A percentile compares a stretch with the other conserved stretches of the same genome.
Evolutionary conservation across 2,113 vertebrate species (phyloP).

Genomic region (Cavia aperea): DNA sequence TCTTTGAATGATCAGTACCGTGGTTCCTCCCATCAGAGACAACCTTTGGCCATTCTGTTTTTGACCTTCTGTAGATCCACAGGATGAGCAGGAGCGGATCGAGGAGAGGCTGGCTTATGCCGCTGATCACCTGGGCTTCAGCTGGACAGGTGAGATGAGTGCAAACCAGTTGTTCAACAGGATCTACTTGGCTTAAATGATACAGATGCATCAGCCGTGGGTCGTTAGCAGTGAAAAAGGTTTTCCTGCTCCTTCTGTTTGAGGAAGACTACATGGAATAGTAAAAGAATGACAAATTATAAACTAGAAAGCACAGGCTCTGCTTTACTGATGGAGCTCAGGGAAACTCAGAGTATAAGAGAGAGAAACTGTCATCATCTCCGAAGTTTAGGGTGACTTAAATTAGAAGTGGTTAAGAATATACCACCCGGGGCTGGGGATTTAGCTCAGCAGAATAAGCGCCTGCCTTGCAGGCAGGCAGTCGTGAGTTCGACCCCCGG

Average conservation of each 20-base stretch:
- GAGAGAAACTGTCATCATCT: background rate
- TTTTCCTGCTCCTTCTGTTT: background rate
- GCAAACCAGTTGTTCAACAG: background rate
- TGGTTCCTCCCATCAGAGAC: conserved; percentile 47
- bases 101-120: conserved; percentile 91
- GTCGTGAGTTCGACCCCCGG: too few relatives aligned
- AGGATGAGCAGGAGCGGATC: conserved; percentile 86
- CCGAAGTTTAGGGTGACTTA: background rate
- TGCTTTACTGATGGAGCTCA: background rate
- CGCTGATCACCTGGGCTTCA: conserved; percentile 97
- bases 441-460: too few relatives aligned
- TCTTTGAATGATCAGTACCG: conserved; percentile 25
- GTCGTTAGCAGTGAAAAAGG: background rate
- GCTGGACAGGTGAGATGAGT: conserved; percentile 88
- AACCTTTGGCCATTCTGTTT: conserved; percentile 74
- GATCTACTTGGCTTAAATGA: background rate
- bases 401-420: background rate
- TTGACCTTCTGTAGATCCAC: conserved; percentile 87
- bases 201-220: background rate
- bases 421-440: too few relatives aligned
- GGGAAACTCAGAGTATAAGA: background rate
- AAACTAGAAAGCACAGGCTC: background rate
- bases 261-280: background rate
- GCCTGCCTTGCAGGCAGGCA: too few relatives aligned
- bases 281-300: background rate